These are phyloP conservation scores for Drosophila lutescens DNA, from an alignment of 2,888 invertebrate genomes.

Conservation along the genomic window DNA sequence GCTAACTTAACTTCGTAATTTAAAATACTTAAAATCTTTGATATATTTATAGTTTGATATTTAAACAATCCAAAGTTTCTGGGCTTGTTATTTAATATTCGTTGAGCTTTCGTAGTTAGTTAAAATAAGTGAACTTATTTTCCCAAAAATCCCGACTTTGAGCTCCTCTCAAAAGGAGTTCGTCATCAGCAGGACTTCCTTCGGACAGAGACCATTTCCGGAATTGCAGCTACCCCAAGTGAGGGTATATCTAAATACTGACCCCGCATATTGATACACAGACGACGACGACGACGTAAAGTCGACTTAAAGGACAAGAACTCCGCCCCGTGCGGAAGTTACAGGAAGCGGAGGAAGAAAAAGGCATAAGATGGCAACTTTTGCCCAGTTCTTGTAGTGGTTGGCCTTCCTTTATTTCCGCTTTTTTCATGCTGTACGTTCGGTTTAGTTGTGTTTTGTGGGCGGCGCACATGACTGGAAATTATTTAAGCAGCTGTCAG, in stretches of 20 bases:
- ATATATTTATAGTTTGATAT: too few species aligned
- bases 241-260: constrained; percentile 40
- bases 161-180: background rate
- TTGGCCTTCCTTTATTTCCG: constrained; percentile 25
- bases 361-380: constrained; percentile 47
- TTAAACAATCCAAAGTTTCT: too few species aligned
- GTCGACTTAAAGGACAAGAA: constrained; percentile 49
- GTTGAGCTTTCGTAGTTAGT: background rate
- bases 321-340: constrained; percentile 35
- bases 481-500: constrained; percentile 61
- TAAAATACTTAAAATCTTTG: too few species aligned
- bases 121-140: background rate
- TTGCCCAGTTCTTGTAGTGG: constrained; percentile 22
- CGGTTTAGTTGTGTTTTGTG: constrained; percentile 57
- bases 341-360: constrained; percentile 9
- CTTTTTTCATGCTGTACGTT: constrained; percentile 41
- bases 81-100: too few species aligned
- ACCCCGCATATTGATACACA: constrained; percentile 48
- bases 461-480: constrained; percentile 61
- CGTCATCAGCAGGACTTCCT: constrained; percentile 3
- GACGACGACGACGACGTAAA: constrained; percentile 52
- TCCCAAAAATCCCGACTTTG: background rate
- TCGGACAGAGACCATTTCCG: constrained; percentile 4
- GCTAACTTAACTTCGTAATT: too few species aligned
- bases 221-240: constrained; percentile 8